phyloP scores from a whole-genome alignment of 2,797 vertebrate genomes.

The Bufotes viridis region DNA sequence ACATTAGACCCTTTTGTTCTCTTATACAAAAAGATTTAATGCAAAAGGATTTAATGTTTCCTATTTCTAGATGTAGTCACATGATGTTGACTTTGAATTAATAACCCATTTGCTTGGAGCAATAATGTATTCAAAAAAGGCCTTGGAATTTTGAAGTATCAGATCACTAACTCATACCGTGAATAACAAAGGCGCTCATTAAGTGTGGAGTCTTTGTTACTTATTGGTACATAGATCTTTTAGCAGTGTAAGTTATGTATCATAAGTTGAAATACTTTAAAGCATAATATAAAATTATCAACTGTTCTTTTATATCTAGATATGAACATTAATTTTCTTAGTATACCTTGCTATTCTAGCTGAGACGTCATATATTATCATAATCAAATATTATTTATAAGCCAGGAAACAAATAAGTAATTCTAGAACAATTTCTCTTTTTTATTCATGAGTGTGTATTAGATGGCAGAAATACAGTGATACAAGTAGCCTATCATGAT shows the following conservation, averaged over 20 bases:
- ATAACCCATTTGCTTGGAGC: conserved; percentile 66
- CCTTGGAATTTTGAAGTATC: conserved; percentile 69
- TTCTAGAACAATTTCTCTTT: conserved; percentile 76
- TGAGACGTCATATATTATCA: conserved; percentile 77
- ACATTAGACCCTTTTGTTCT: neutral
- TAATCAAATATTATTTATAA: conserved; percentile 82
- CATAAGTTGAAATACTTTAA: conserved; percentile 71
- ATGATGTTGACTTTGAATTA: conserved; percentile 62
- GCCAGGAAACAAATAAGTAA: conserved; percentile 76
- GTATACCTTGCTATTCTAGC: conserved; percentile 69
- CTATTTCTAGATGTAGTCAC: conserved; percentile 8
- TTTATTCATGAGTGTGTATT: conserved; percentile 75
- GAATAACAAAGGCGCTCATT: conserved; percentile 76
- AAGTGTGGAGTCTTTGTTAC: conserved; percentile 70
- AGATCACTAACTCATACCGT: conserved; percentile 71
- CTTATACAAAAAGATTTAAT: too few relatives aligned
- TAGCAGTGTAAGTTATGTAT: conserved; percentile 72
- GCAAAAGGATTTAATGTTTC: neutral
- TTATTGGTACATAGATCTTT: conserved; percentile 70
- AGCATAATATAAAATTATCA: conserved; percentile 74
- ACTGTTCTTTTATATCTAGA: conserved; percentile 72
- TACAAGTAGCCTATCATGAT: conserved; percentile 76
- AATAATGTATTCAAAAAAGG: conserved; percentile 67
- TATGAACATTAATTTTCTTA: conserved; percentile 71
- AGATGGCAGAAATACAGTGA: conserved; percentile 79